Percentiles rank a stretch among this genome's conserved stretches.
Evolutionary conservation across 2,888 invertebrate species (phyloP).

Genomic region (Mythimna albipuncta): DNA sequence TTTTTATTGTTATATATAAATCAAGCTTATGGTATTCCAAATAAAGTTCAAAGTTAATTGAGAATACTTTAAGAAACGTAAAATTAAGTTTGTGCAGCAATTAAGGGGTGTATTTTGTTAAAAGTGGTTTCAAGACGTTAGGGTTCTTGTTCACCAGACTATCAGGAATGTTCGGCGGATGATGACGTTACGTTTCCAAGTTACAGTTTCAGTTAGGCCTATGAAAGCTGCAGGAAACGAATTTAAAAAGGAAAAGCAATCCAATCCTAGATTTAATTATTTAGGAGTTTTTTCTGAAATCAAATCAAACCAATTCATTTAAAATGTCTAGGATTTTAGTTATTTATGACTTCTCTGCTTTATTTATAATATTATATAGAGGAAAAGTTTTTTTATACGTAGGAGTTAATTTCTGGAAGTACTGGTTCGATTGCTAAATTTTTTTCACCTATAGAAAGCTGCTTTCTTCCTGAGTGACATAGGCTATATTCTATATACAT

Average conservation of each 20-base stretch:
- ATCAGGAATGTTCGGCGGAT: neutral
- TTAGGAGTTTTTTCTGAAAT: neutral
- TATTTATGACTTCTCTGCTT: no score
- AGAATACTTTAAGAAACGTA: slow-evolving; percentile 22
- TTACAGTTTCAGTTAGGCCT: neutral
- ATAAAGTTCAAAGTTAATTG: slow-evolving; percentile 39
- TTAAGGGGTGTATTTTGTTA: slow-evolving; percentile 63
- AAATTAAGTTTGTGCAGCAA: slow-evolving; percentile 50
- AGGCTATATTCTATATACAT: no score
- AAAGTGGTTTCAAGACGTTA: slow-evolving; percentile 54
- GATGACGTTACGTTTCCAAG: neutral
- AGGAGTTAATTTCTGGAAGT: no score
- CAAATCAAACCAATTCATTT: no score
- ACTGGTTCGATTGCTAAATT: no score
- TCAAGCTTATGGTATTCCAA: neutral
- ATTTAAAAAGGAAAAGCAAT: no score
- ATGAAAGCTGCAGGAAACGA: no score
- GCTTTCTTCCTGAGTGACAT: no score
- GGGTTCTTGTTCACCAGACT: slow-evolving; percentile 34
- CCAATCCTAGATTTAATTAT: neutral
- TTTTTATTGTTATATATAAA: neutral
- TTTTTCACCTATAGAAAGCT: no score
- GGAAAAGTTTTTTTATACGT: no score
- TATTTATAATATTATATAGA: no score
- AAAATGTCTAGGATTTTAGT: neutral